Conservation (phyloP, 2,888 invertebrate species). For the Drosophila eohydei region DNA sequence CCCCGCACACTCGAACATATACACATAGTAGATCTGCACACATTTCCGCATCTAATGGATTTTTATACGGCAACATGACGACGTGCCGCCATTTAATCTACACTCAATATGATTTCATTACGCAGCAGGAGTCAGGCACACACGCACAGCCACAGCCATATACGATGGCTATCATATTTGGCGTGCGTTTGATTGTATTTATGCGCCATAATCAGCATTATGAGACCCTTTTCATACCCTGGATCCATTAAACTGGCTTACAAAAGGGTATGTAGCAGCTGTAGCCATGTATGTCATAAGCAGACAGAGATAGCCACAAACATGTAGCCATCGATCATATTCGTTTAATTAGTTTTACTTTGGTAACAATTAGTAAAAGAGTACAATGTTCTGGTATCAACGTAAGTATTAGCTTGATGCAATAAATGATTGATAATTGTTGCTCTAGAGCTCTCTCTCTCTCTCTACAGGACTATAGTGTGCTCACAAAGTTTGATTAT, state of each 20-base stretch:
- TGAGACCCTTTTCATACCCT: conserved; percentile 50
- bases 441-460: too few species aligned
- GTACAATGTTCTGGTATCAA: too few species aligned
- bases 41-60: conserved; percentile 73
- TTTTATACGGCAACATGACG: conserved; percentile 67
- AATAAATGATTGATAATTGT: too few species aligned
- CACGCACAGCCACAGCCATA: background rate
- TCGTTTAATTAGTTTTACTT: background rate
- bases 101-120: conserved; percentile 76
- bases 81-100: conserved; percentile 77
- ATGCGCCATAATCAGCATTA: conserved; percentile 76
- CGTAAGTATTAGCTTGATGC: background rate
- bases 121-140: conserved; percentile 61
- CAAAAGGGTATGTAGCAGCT: background rate
- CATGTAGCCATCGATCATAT: background rate
- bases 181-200: conserved; percentile 54
- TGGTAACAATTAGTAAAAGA: too few species aligned
- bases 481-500: too few species aligned
- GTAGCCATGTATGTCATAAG: background rate
- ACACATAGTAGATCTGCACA: conserved; percentile 34
- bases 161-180: conserved; percentile 24
- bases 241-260: background rate
- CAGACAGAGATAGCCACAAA: background rate
- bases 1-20: background rate
- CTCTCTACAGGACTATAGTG: too few species aligned